These are phyloP conservation scores for Aphyosemion australe DNA, from an alignment of 2,113 vertebrate species.

Conservation along the genomic window DNA sequence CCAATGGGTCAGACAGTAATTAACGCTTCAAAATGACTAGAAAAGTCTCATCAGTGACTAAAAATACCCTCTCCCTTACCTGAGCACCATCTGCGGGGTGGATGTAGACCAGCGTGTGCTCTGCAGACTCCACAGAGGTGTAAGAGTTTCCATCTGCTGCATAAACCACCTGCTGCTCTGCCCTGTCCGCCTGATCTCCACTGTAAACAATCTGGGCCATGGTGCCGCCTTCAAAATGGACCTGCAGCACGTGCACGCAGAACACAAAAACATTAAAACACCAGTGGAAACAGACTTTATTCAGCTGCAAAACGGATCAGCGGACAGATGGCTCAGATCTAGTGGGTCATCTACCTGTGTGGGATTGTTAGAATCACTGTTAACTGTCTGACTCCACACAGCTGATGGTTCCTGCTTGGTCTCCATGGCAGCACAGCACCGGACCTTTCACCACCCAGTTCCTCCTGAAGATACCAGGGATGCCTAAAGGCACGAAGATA, in stretches of 20 bases:
- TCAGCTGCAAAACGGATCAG: no score
- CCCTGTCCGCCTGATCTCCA: conserved; percentile 86
- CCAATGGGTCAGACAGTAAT: no score
- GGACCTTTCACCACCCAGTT: conserved; percentile 27
- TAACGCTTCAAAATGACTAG: no score
- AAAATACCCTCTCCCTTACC: conserved; percentile 68
- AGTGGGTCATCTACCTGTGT: conserved; percentile 69
- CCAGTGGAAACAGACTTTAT: not conserved
- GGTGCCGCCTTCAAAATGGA: conserved; percentile 89
- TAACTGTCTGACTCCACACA: conserved; percentile 75
- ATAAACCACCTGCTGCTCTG: conserved; percentile 93
- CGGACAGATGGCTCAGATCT: not conserved
- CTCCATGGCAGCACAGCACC: conserved; percentile 71
- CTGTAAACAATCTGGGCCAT: conserved; percentile 97
- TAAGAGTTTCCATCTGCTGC: conserved; percentile 92
- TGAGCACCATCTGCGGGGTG: conserved; percentile 93
- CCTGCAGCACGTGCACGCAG: conserved; percentile 73
- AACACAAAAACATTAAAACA: not conserved
- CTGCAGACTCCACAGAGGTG: conserved; percentile 93
- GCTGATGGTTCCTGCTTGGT: conserved; percentile 77
- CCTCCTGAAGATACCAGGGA: conserved; percentile 29
- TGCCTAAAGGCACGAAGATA: conserved; percentile 22
- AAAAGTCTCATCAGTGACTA: no score
- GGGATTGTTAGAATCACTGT: conserved; percentile 64
- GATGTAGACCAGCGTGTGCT: conserved; percentile 97